These are phyloP conservation scores for Megamerina dolium DNA, from an alignment of 2,888 invertebrate genomes.

Conservation along the genomic window DNA sequence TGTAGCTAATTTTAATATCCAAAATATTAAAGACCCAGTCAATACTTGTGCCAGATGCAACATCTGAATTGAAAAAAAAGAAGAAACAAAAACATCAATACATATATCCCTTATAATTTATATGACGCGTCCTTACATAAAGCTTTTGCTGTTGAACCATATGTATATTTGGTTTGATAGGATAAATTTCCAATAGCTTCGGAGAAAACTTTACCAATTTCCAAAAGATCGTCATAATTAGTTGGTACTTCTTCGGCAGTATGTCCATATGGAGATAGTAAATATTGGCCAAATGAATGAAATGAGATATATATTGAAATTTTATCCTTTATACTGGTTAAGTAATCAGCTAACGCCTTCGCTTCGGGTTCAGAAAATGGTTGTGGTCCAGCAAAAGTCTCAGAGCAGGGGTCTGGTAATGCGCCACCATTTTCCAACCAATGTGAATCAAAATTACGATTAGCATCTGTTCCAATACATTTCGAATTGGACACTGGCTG, in stretches of 20 bases:
- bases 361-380: conserved; percentile 58
- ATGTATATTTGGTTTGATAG: conserved; percentile 51
- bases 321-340: conserved; percentile 47
- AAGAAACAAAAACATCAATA: not conserved
- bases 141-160: conserved; percentile 55
- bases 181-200: conserved; percentile 50
- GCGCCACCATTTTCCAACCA: conserved; percentile 49
- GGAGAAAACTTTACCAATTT: conserved; percentile 52
- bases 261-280: conserved; percentile 58
- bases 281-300: conserved; percentile 59
- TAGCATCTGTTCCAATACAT: conserved; percentile 46
- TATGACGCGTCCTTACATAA: conserved; percentile 52
- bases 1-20: conserved; percentile 52
- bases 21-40: conserved; percentile 55
- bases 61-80: conserved; percentile 36
- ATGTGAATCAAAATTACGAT: conserved; percentile 45
- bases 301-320: conserved; percentile 56
- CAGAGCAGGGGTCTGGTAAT: conserved; percentile 46
- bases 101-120: not conserved
- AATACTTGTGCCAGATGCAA: conserved; percentile 47
- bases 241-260: conserved; percentile 39
- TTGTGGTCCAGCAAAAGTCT: conserved; percentile 52
- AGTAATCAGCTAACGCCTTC: conserved; percentile 49
- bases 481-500: conserved; percentile 41
- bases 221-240: conserved; percentile 50